Evolutionary conservation across 2,113 vertebrate genomes (phyloP).

Genomic region (Felis chaus): DNA sequence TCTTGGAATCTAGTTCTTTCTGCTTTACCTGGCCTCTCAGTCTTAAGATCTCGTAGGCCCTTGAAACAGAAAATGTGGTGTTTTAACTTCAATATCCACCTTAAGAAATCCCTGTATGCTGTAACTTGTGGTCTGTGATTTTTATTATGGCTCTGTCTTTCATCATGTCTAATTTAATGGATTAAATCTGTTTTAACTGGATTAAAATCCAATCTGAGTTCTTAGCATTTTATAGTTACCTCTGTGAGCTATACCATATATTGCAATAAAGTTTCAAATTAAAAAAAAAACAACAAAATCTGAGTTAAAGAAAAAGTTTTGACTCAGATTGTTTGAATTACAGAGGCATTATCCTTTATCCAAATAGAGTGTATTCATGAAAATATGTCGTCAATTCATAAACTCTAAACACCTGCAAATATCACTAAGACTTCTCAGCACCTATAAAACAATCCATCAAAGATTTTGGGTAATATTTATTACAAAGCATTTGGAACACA

Average conservation of each 20-base stretch:
- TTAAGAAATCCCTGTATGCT: not conserved
- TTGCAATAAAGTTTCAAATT: slow-evolving; percentile 11
- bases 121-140: not conserved
- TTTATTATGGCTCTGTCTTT: slow-evolving; percentile 40
- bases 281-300: not conserved
- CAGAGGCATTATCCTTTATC: not conserved
- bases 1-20: not conserved
- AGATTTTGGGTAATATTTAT: not conserved
- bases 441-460: not conserved
- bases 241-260: not conserved
- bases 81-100: not conserved
- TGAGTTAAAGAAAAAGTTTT: not conserved
- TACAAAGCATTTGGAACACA: not conserved
- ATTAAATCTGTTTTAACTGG: not conserved
- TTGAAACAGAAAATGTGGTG: not conserved
- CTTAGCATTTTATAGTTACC: slow-evolving; percentile 30
- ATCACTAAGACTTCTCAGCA: not conserved
- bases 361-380: not conserved
- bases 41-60: not conserved
- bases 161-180: slow-evolving; percentile 13
- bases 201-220: slow-evolving; percentile 8
- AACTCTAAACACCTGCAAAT: not conserved
- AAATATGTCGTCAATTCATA: not conserved
- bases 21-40: not conserved
- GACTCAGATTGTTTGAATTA: not conserved